A percentile compares a stretch with the other conserved stretches of the same genome.
Evolutionary conservation across 2,113 vertebrate genomes (phyloP).

Genomic region (Rhinoderma darwinii): DNA sequence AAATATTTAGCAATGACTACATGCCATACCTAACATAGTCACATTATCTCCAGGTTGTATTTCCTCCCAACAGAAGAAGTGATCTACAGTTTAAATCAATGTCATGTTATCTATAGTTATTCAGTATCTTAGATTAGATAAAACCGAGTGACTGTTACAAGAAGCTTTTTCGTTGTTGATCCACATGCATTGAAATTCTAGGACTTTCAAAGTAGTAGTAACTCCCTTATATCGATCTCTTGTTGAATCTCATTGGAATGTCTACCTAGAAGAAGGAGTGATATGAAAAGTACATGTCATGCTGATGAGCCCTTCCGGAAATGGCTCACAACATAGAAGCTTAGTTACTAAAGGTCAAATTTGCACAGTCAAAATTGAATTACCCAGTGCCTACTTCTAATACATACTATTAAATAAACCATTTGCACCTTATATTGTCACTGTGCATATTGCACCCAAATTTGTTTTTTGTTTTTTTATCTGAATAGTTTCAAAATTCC

Average conservation of each 20-base stretch:
- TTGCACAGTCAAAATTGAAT: neutral
- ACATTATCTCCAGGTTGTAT: neutral
- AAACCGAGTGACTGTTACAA: slow-evolving; percentile 4
- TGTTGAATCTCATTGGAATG: neutral
- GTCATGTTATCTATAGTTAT: neutral
- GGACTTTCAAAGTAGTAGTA: neutral
- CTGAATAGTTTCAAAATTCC: no score
- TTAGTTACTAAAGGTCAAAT: slow-evolving; percentile 7
- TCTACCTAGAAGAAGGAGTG: neutral
- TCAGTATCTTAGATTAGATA: neutral
- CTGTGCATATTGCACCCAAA: no score
- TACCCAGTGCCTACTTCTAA: neutral
- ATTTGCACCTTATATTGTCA: no score
- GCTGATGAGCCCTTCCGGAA: neutral
- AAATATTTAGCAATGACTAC: neutral
- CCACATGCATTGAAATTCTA: neutral
- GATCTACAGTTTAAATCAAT: neutral
- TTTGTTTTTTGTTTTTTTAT: no score
- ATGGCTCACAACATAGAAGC: neutral
- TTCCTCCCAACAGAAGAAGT: neutral
- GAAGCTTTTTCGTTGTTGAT: neutral
- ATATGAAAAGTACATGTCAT: slow-evolving; percentile 5
- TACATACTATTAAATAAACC: no score
- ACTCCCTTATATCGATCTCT: neutral
- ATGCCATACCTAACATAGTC: no score